Base-by-base conservation (phyloP, 92 coral and sea anemone genomes). In the Desmophyllum pertusum region DNA sequence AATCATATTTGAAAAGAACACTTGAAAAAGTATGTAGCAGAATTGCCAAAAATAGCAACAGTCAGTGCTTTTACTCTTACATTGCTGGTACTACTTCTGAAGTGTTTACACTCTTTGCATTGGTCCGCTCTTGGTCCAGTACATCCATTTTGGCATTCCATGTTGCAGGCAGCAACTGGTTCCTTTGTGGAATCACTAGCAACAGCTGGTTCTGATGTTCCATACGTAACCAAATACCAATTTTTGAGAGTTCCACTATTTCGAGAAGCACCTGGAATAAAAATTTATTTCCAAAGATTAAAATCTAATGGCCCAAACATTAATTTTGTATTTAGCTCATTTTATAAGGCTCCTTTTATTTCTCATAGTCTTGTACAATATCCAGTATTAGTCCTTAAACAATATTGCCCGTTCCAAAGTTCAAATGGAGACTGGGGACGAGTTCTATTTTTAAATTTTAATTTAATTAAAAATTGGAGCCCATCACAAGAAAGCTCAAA, bases 141-240 rank as follows among this genome's bases (percentile, higher is more conserved):
- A 68, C 99, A 96, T 15, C 95, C 98, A 62, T 86, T 89, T 21
- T 92, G 88, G 74, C 99, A 96, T 77, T 96, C 97, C 30, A 93
- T 64, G 66, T 81, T 89, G 79, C 99, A 96, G 37, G 98, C 98
- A 25, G 95, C 76, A 43, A 94, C 88, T 40, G 98, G 89, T 75
- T 81, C 69, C 80, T 89, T 91, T 29, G 43, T 82, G 40, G 76
- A 64, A 43, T 81, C 91, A 52, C 53, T 73, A 21, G 86, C 35
- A 30, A 75, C 81, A 39, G 98, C 92, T 30, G 85, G 91, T 37
- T 88, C 81, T 38, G 90, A 75, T 17, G 98, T 96, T 29, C 98
- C 98, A 85, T 94, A 93, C 79, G 94, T 86, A 65, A 86, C 80
- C 53, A 96, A 77, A 30, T 86, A 87, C 97, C 97, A 95, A 73